Evolutionary conservation across 2,888 invertebrate genomes (phyloP).

Genomic region (Hemaris fuciformis): DNA sequence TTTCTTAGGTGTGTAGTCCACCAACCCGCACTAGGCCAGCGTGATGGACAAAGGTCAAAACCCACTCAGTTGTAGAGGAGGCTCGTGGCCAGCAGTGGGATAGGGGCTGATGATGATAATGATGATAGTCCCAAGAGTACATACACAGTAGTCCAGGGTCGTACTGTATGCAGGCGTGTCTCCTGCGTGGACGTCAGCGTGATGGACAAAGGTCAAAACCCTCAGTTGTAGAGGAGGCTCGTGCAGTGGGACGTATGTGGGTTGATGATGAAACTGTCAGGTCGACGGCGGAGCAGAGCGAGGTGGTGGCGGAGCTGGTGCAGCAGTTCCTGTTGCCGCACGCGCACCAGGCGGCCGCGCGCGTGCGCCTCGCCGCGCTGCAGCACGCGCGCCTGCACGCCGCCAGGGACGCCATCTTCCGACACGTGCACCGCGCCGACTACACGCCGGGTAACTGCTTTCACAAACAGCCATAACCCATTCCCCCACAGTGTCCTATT

Average conservation of each 20-base stretch:
- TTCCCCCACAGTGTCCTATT: too few species aligned
- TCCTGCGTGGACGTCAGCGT: too few species aligned
- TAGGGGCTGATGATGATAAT: too few species aligned
- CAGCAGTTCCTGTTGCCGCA: constrained; percentile 82
- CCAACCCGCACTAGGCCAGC: too few species aligned
- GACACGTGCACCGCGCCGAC: constrained; percentile 48
- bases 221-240: too few species aligned
- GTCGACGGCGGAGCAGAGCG: constrained; percentile 75
- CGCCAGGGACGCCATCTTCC: constrained; percentile 52
- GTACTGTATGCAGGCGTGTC: constrained; percentile 76
- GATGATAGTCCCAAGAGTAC: constrained; percentile 22
- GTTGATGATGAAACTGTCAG: constrained; percentile 36
- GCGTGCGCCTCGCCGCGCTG: constrained; percentile 41
- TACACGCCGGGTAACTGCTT: too few species aligned
- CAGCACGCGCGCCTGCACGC: constrained; percentile 47
- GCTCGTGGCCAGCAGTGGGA: too few species aligned
- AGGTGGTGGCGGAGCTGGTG: constrained; percentile 80
- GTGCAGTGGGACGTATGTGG: not conserved
- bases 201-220: too few species aligned
- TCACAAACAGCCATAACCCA: too few species aligned
- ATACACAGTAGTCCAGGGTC: constrained; percentile 57
- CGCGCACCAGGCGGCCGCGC: constrained; percentile 56
- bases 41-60: too few species aligned
- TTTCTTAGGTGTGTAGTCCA: too few species aligned
- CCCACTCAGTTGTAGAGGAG: too few species aligned